Conservation (phyloP, 2,797 vertebrate species). For the Nasua narica region DNA sequence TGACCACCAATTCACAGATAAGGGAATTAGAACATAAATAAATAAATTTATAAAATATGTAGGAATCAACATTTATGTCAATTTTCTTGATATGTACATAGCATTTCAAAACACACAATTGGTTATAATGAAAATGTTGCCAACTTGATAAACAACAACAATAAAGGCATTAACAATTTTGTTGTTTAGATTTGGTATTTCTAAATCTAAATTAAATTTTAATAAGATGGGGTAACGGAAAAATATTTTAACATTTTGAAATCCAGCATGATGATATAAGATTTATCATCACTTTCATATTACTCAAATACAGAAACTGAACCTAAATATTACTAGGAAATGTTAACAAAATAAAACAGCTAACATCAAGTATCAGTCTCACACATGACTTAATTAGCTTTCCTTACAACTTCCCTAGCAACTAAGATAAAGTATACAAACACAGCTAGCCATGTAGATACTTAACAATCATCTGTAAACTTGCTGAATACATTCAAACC, state of each 20-base stretch:
- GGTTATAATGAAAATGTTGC: not conserved
- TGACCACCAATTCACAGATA: not conserved
- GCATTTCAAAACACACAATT: not conserved
- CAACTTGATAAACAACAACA: not conserved
- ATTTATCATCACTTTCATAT: not conserved
- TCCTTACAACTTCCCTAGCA: not conserved
- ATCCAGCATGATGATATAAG: not conserved
- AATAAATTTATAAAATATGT: not conserved
- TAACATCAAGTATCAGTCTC: not conserved
- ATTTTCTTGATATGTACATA: not conserved
- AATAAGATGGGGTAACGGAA: not conserved
- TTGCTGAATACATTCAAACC: not conserved
- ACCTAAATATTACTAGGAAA: not conserved
- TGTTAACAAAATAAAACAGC: not conserved
- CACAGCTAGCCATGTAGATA: not conserved
- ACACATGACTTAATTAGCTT: not conserved
- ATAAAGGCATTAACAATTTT: not conserved
- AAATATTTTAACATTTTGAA: conserved; percentile 1
- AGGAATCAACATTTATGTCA: not conserved
- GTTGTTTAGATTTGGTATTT: not conserved
- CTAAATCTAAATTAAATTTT: not conserved
- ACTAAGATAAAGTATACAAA: not conserved
- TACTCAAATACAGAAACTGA: not conserved
- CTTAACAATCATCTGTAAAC: not conserved
- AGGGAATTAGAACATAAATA: not conserved